These are phyloP conservation scores for Tinea semifulvella DNA, from an alignment of 2,888 invertebrate genomes.

Conservation along the genomic window DNA sequence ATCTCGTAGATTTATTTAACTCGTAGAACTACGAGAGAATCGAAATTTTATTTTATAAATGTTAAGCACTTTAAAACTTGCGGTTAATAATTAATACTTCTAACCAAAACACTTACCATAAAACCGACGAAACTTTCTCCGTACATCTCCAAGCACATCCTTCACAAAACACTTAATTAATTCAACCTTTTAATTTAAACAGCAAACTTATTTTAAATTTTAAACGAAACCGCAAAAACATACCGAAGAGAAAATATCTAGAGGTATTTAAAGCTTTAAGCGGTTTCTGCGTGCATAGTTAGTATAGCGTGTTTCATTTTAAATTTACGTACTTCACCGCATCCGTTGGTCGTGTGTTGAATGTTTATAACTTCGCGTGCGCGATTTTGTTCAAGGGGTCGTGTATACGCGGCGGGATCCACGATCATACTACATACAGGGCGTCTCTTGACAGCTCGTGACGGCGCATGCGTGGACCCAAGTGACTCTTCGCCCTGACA, in stretches of 20 bases:
- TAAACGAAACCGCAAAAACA: conserved; percentile 20
- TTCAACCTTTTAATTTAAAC: conserved; percentile 15
- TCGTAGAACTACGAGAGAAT: too few species aligned
- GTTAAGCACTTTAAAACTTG: too few species aligned
- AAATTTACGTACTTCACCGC: conserved; percentile 23
- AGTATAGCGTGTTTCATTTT: conserved; percentile 36
- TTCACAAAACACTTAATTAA: conserved; percentile 29
- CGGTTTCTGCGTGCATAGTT: conserved; percentile 26
- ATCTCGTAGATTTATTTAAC: too few species aligned
- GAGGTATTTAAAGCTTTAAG: conserved; percentile 19
- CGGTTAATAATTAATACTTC: too few species aligned
- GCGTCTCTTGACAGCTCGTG: conserved; percentile 40
- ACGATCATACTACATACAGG: conserved; percentile 51
- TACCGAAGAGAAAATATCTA: conserved; percentile 17
- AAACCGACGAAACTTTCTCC: conserved; percentile 40
- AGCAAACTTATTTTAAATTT: conserved; percentile 23
- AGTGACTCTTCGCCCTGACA: conserved; percentile 57
- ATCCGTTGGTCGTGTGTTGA: conserved; percentile 24
- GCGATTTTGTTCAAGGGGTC: conserved; percentile 22
- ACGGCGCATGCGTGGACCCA: conserved; percentile 54
- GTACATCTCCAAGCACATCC: conserved; percentile 42
- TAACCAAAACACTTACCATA: conserved; percentile 35
- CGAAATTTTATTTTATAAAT: too few species aligned
- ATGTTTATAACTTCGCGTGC: conserved; percentile 25
- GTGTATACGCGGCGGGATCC: conserved; percentile 36